Evolutionary conservation across 2,797 vertebrate species (phyloP).

Genomic region (Galagoides demidoff): DNA sequence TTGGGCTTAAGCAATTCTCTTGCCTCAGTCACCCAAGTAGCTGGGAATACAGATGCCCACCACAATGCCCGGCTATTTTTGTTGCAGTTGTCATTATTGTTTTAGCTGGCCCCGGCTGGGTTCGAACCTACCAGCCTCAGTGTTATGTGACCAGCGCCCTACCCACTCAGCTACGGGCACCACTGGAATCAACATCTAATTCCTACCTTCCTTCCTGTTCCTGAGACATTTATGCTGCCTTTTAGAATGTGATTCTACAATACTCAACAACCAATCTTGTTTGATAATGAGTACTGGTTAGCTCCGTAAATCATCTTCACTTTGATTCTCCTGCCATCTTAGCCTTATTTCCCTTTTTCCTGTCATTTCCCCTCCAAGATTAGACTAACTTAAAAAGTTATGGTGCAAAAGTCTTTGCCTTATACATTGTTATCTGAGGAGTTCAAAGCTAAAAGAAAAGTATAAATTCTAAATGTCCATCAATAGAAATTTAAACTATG

Average conservation of each 20-base stretch:
- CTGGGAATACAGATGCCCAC: no score
- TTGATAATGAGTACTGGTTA: neutral
- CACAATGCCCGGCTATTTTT: no score
- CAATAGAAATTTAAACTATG: neutral
- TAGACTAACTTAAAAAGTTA: neutral
- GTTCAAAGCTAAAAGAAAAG: neutral
- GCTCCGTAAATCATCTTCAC: neutral
- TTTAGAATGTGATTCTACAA: constrained; percentile 30
- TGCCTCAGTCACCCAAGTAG: no score
- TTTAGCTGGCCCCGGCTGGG: no score
- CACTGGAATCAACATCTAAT: neutral
- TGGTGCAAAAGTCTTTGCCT: neutral
- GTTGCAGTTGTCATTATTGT: no score
- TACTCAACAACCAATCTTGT: neutral
- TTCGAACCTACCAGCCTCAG: no score
- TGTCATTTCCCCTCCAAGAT: neutral
- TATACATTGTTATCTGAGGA: neutral
- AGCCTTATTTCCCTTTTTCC: neutral
- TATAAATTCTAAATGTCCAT: neutral
- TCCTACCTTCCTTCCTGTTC: constrained; percentile 4
- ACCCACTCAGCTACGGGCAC: no score
- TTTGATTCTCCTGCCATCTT: neutral
- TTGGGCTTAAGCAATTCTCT: no score
- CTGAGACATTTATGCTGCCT: constrained; percentile 39
- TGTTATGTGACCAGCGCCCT: no score